Conservation (phyloP, 2,888 invertebrate species). For the Chrysolina haemoptera region DNA sequence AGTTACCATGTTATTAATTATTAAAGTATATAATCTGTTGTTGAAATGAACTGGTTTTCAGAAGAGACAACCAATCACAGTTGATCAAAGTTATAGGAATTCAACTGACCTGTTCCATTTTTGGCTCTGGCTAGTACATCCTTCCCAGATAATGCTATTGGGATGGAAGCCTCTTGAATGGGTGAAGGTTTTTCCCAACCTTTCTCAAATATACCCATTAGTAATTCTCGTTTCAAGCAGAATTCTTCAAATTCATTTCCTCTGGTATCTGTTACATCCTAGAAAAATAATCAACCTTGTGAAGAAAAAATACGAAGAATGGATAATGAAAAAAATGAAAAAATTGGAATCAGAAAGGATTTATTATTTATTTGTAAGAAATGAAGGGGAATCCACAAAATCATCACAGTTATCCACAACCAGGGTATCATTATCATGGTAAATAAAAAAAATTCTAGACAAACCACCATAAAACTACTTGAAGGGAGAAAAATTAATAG, state of each 20-base stretch:
- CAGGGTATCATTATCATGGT: neutral
- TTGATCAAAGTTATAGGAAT: neutral
- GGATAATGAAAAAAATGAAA: neutral
- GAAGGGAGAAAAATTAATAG: too few relatives aligned
- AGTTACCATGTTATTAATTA: too few relatives aligned
- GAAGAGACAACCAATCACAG: neutral
- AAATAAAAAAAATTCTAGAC: too few relatives aligned
- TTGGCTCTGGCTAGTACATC: constrained; percentile 99
- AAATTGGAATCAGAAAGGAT: constrained; percentile 54
- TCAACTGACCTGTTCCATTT: constrained; percentile 89
- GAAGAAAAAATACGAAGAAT: constrained; percentile 11
- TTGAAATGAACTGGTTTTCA: neutral
- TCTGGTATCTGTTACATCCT: constrained; percentile 98
- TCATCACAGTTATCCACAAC: constrained; percentile 56
- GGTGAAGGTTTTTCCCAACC: constrained; percentile 99
- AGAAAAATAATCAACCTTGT: constrained; percentile 24
- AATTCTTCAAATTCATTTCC: constrained; percentile 99
- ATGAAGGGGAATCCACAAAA: constrained; percentile 67
- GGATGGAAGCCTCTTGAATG: constrained; percentile 99
- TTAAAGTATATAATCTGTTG: too few relatives aligned
- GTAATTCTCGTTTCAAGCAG: constrained; percentile 94
- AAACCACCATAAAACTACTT: too few relatives aligned
- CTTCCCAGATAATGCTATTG: constrained; percentile 97
- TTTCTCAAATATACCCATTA: constrained; percentile 99
- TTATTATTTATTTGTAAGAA: constrained; percentile 64